These are phyloP conservation scores for Gymnoscopelus microlampas DNA, from an alignment of 2,797 vertebrate genomes.

Conservation along the genomic window DNA sequence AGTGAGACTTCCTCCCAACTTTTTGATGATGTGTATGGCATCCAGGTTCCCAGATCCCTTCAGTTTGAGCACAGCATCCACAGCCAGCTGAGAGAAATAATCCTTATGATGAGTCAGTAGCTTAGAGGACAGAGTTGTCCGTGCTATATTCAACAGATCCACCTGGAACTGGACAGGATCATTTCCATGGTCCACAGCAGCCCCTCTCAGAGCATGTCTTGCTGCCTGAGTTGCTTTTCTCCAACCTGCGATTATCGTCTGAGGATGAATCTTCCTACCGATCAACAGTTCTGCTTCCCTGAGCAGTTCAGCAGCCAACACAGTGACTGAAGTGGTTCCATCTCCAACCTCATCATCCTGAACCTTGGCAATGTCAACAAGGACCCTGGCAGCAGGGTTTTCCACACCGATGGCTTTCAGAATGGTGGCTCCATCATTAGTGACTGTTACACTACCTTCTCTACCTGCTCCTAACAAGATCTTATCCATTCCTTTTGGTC, in stretches of 20 bases:
- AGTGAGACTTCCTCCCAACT: slow-evolving; percentile 93
- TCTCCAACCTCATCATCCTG: slow-evolving; percentile 99
- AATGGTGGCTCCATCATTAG: slow-evolving; percentile 98
- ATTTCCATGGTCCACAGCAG: slow-evolving; percentile 91
- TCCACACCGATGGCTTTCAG: slow-evolving; percentile 97
- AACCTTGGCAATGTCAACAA: slow-evolving; percentile 98
- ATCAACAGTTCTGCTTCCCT: slow-evolving; percentile 96
- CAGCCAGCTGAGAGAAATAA: slow-evolving; percentile 92
- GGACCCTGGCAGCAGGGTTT: slow-evolving; percentile 97
- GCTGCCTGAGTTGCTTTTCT: slow-evolving; percentile 93
- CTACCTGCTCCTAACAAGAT: slow-evolving; percentile 90
- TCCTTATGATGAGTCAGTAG: slow-evolving; percentile 96
- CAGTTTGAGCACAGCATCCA: slow-evolving; percentile 91
- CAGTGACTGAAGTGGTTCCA: slow-evolving; percentile 96
- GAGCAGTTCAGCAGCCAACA: slow-evolving; percentile 94
- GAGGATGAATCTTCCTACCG: slow-evolving; percentile 95
- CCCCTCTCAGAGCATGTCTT: slow-evolving; percentile 88
- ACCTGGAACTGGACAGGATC: slow-evolving; percentile 88
- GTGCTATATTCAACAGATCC: slow-evolving; percentile 94
- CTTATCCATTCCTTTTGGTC: slow-evolving; percentile 99
- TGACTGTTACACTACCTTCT: slow-evolving; percentile 89
- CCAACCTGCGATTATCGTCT: slow-evolving; percentile 97
- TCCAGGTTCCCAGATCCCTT: slow-evolving; percentile 97
- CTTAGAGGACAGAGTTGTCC: slow-evolving; percentile 96
- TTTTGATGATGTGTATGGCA: slow-evolving; percentile 98